Conservation (phyloP, 2,888 invertebrate species). For the Troides helena region DNA sequence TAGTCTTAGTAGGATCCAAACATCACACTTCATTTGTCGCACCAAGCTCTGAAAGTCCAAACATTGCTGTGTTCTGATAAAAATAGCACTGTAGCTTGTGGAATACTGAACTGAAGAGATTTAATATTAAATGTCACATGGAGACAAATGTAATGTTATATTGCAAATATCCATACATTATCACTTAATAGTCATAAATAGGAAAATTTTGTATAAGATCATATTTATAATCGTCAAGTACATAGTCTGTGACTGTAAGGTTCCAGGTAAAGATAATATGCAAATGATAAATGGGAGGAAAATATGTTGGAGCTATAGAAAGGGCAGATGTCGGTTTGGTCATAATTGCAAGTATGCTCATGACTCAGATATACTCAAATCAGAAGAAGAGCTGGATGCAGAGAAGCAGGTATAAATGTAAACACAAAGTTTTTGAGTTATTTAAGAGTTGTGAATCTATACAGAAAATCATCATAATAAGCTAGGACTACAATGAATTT, state of each 20-base stretch:
- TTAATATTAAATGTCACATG: no score
- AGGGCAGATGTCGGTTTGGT: conserved; percentile 94
- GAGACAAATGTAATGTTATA: no score
- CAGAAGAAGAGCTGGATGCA: conserved; percentile 78
- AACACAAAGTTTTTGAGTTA: neutral
- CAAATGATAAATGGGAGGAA: conserved; percentile 91
- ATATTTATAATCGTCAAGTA: conserved; percentile 78
- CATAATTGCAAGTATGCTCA: conserved; percentile 96
- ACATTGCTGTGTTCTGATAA: no score
- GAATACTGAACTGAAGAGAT: no score
- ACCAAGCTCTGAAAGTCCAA: no score
- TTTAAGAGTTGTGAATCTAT: neutral
- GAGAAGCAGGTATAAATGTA: conserved; percentile 68
- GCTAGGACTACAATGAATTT: no score
- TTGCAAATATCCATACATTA: no score
- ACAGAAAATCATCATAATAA: no score
- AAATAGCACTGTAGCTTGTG: no score
- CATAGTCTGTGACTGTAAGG: conserved; percentile 80
- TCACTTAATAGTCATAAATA: conserved; percentile 23
- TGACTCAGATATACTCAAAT: conserved; percentile 89
- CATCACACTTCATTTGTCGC: no score
- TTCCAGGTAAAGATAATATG: conserved; percentile 84
- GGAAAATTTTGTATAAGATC: conserved; percentile 55
- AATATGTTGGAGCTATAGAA: conserved; percentile 96
- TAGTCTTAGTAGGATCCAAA: no score